Percentiles rank a stretch among this genome's conserved stretches.
Evolutionary conservation across 2,797 vertebrate species (phyloP).

Genomic region (Alcedo quadribrachys): DNA sequence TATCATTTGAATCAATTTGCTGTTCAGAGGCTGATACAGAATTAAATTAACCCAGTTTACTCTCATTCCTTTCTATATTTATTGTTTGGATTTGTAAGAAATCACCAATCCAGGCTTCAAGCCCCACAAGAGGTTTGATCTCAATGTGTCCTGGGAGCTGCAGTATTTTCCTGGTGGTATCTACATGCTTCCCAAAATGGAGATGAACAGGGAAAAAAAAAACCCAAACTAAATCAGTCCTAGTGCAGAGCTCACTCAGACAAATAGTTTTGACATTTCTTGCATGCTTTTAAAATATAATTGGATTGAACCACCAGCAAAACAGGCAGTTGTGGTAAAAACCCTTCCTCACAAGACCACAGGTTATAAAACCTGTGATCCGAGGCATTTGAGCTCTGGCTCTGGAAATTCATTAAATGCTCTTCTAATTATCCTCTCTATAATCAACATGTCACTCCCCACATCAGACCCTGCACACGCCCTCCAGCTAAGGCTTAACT

Average conservation of each 20-base stretch:
- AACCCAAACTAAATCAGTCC: background rate
- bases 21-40: background rate
- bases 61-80: background rate
- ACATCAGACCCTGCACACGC: background rate
- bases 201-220: background rate
- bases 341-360: background rate
- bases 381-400: background rate
- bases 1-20: background rate
- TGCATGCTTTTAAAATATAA: background rate
- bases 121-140: background rate
- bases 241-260: background rate
- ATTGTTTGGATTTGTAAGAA: background rate
- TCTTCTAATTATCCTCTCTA: background rate
- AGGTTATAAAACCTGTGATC: background rate
- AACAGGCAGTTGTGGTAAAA: background rate
- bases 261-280: background rate
- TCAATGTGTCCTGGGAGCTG: background rate
- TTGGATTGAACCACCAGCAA: background rate
- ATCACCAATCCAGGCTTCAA: background rate
- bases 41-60: background rate
- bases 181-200: background rate
- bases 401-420: background rate
- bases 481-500: background rate
- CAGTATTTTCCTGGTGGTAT: background rate
- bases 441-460: background rate